These are phyloP conservation scores for Caenorhabditis briggsae DNA, from an alignment of 1,140 invertebrate genomes.

Conservation along the genomic window DNA sequence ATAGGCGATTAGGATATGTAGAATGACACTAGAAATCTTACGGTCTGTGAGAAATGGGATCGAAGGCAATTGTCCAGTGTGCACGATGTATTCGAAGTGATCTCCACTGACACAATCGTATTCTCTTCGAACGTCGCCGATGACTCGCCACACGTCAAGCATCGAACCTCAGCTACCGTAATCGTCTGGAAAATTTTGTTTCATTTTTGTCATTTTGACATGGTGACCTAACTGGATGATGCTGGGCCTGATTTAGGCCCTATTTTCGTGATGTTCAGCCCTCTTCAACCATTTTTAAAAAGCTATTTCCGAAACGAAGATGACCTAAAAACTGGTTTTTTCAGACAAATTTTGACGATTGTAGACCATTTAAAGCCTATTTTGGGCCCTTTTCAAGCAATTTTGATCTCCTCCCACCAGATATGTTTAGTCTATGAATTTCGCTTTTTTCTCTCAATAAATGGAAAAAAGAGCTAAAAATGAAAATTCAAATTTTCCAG, in stretches of 20 bases:
- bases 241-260: too few species aligned
- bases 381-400: too few species aligned
- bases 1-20: not conserved
- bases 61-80: constrained; percentile 57
- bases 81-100: not conserved
- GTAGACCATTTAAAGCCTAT: too few species aligned
- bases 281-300: too few species aligned
- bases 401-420: too few species aligned
- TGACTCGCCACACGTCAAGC: not conserved
- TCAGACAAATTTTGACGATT: too few species aligned
- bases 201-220: not conserved
- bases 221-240: too few species aligned
- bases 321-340: too few species aligned
- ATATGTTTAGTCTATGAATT: too few species aligned
- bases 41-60: constrained; percentile 51
- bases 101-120: not conserved
- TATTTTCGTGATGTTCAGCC: too few species aligned
- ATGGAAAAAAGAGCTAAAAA: too few species aligned
- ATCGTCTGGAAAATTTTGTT: not conserved
- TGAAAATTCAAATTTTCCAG: constrained; percentile 2
- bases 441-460: not conserved
- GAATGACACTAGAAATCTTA: not conserved
- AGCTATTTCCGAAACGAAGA: too few species aligned
- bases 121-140: constrained; percentile 20
- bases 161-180: not conserved